A percentile compares a stretch with the other conserved stretches of the same genome.
phyloP scores from a whole-genome alignment of 2,797 vertebrate species.

The Microchirus variegatus region DNA sequence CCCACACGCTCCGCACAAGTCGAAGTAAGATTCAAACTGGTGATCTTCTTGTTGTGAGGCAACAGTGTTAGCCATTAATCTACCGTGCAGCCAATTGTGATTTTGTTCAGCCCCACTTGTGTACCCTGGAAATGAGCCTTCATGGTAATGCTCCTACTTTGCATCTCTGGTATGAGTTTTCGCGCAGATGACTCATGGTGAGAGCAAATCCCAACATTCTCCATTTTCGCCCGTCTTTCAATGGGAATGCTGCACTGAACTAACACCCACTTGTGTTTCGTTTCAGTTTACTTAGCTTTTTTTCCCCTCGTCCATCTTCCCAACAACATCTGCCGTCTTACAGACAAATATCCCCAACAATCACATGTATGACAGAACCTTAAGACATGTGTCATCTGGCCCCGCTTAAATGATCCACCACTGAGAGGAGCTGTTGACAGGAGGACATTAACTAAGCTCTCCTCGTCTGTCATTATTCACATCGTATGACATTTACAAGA shows the following conservation, averaged over 20 bases:
- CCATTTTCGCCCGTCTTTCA: slow-evolving; percentile 9
- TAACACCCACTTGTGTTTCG: neutral
- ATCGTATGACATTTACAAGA: neutral
- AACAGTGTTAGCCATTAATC: no score
- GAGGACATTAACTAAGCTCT: slow-evolving; percentile 35
- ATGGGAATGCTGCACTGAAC: neutral
- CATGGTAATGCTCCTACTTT: slow-evolving; percentile 2
- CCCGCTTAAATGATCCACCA: slow-evolving; percentile 18
- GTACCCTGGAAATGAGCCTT: slow-evolving; percentile 11
- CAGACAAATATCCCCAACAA: slow-evolving; percentile 22
- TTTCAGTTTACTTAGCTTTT: no score
- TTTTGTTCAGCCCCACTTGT: neutral
- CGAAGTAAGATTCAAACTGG: no score
- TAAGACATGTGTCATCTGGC: slow-evolving; percentile 27
- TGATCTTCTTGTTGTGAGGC: no score
- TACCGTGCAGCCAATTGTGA: no score
- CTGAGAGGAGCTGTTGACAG: slow-evolving; percentile 39
- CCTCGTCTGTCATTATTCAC: slow-evolving; percentile 31
- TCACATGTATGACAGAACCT: slow-evolving; percentile 35
- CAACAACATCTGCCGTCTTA: slow-evolving; percentile 23
- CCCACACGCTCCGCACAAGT: no score
- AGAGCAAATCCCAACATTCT: neutral
- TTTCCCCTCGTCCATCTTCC: neutral
- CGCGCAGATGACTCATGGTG: neutral
- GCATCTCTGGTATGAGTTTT: slow-evolving; percentile 6